A percentile compares a stretch with the other conserved stretches of the same genome.
phyloP scores from a whole-genome alignment of 2,888 invertebrate species.

The Marronus borbonicus region DNA sequence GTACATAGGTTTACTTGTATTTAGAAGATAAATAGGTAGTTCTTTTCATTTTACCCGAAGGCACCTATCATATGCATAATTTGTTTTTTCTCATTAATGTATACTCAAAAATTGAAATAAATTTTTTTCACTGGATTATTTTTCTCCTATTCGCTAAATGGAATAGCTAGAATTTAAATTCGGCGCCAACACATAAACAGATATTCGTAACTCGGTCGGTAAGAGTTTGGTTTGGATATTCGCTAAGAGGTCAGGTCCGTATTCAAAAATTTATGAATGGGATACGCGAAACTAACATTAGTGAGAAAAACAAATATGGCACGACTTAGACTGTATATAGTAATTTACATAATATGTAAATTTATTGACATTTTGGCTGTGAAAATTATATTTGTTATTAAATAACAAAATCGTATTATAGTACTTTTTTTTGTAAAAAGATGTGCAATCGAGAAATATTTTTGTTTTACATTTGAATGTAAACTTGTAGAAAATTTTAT shows the following conservation, averaged over 20 bases:
- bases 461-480: not conserved
- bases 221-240: slow-evolving; percentile 13
- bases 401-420: slow-evolving; percentile 36
- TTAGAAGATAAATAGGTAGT: slow-evolving; percentile 23
- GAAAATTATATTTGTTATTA: slow-evolving; percentile 37
- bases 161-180: not conserved
- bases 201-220: not conserved
- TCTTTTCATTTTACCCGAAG: slow-evolving; percentile 21
- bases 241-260: slow-evolving; percentile 36
- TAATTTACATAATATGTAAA: slow-evolving; percentile 22
- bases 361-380: slow-evolving; percentile 33
- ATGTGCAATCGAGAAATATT: slow-evolving; percentile 1
- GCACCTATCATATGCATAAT: slow-evolving; percentile 11
- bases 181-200: slow-evolving; percentile 6
- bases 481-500: slow-evolving; percentile 4
- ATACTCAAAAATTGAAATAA: slow-evolving; percentile 26
- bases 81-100: slow-evolving; percentile 44
- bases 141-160: slow-evolving; percentile 22
- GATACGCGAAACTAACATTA: not conserved
- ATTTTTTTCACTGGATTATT: slow-evolving; percentile 23
- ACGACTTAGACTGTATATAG: slow-evolving; percentile 14
- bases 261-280: slow-evolving; percentile 6
- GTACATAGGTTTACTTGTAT: slow-evolving; percentile 21
- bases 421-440: slow-evolving; percentile 25
- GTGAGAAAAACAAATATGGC: slow-evolving; percentile 23